These are phyloP conservation scores for Dipodomys spectabilis DNA, from an alignment of 2,113 vertebrate genomes.

Conservation along the genomic window DNA sequence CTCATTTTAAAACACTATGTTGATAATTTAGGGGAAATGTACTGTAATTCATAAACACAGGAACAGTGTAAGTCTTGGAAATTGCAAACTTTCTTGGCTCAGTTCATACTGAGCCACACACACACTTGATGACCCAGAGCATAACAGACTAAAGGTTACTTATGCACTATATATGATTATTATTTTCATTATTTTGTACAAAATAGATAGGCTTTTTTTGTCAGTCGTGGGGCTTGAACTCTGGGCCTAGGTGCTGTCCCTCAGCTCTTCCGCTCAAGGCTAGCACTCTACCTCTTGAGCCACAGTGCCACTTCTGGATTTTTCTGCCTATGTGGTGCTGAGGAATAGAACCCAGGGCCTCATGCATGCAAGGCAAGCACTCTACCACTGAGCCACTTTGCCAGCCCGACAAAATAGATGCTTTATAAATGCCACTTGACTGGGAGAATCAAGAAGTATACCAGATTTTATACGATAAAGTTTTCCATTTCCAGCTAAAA, in stretches of 20 bases:
- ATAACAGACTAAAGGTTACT: not conserved
- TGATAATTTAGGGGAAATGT: not conserved
- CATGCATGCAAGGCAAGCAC: too few relatives aligned
- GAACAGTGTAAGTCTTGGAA: not conserved
- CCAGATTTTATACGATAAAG: not conserved
- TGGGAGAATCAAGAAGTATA: constrained; percentile 20
- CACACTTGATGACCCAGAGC: not conserved
- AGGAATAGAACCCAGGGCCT: too few relatives aligned
- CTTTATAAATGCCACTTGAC: not conserved
- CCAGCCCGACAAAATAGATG: not conserved
- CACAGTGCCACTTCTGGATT: too few relatives aligned
- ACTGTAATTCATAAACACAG: not conserved
- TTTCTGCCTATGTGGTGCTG: too few relatives aligned
- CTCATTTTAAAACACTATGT: constrained; percentile 33
- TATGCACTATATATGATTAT: not conserved
- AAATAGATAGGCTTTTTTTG: not conserved
- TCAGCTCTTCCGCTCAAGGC: too few relatives aligned
- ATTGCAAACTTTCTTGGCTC: not conserved
- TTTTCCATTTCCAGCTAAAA: constrained; percentile 9
- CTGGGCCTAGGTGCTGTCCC: too few relatives aligned
- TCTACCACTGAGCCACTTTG: too few relatives aligned
- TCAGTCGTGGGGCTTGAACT: too few relatives aligned
- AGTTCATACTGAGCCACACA: not conserved
- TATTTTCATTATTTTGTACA: not conserved
- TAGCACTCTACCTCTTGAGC: too few relatives aligned